Evolutionary conservation across 2,888 invertebrate species (phyloP), one percentile per base, ranked within the genome.

Genomic region (Epistrophe eligans): DNA sequence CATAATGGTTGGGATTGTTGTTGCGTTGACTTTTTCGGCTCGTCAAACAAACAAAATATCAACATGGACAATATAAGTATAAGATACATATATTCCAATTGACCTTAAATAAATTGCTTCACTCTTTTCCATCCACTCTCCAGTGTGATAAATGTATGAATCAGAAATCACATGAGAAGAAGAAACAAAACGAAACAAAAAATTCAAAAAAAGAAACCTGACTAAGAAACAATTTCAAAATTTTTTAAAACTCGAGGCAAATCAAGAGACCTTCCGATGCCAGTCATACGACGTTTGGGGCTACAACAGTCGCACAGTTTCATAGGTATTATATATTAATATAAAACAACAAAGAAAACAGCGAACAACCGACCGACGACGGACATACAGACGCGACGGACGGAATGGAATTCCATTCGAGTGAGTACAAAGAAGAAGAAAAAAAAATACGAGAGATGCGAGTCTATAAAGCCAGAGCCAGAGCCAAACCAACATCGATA

Each of bases 261-360:
- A 85, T 43, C 38, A 62, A 81, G 72, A 85, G 81, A 82, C 82
- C 82, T 85, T 85, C 82, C 82, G 77, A 73, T 85, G 85, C 71
- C 82, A 85, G 81, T 85, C 77, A 85, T 81, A 74, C 77, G 71
- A 74, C 77, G 71, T 74, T 79, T 79, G 62, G 71, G 71, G 57
- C 52, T 48, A 66, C 70, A 70, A 48, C 64, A 85, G 81, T 77
- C 81, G 40, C 73, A 84, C 43, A 66, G 58, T 76, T 58, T 76
- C 45, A 58, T 55, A n/a, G n/a, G n/a, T n/a, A 70, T 17, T 1
- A 17, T 40, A 38, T 28, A 57, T 28, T 9, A 43, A 45, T 38
- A 60, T 40, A 67, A 77, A 77, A 77, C 10, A 72, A 77, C 52
- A 81, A 85, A 35, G 60, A 84, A 48, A 77, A 85, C 38, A 67